These are phyloP conservation scores for Perithous albicinctus DNA, from an alignment of 2,888 invertebrate genomes.

Conservation along the genomic window DNA sequence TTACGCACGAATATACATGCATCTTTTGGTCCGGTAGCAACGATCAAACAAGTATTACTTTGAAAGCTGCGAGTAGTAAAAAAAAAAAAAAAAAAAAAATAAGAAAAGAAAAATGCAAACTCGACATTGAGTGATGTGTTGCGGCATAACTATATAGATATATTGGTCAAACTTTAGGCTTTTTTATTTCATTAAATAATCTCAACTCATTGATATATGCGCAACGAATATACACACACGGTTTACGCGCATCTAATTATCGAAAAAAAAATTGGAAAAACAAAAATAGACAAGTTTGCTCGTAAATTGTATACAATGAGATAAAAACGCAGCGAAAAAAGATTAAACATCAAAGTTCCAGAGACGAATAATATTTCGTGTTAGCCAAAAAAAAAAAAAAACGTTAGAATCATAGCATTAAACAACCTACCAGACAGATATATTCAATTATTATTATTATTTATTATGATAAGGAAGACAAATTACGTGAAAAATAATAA, in stretches of 20 bases:
- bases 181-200: constrained; percentile 30
- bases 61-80: constrained; percentile 55
- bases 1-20: constrained; percentile 72
- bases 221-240: constrained; percentile 72
- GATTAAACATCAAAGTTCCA: constrained; percentile 76
- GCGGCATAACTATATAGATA: constrained; percentile 32
- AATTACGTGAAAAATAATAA: constrained; percentile 56
- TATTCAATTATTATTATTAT: constrained; percentile 70
- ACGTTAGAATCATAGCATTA: constrained; percentile 81
- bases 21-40: constrained; percentile 64
- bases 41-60: constrained; percentile 59
- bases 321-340: constrained; percentile 77
- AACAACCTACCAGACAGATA: constrained; percentile 80
- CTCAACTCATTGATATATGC: constrained; percentile 67
- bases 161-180: neutral
- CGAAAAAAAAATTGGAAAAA: constrained; percentile 61
- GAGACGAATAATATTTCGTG: constrained; percentile 71
- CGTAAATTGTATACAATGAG: constrained; percentile 43
- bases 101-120: no score
- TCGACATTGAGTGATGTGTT: constrained; percentile 54
- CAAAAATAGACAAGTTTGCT: constrained; percentile 71
- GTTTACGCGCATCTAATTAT: constrained; percentile 76
- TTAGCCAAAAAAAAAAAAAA: no score
- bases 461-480: constrained; percentile 73
- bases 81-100: constrained; percentile 38